Base-by-base conservation (phyloP, 2,797 vertebrate species). In the Loris lydekkerianus region DNA sequence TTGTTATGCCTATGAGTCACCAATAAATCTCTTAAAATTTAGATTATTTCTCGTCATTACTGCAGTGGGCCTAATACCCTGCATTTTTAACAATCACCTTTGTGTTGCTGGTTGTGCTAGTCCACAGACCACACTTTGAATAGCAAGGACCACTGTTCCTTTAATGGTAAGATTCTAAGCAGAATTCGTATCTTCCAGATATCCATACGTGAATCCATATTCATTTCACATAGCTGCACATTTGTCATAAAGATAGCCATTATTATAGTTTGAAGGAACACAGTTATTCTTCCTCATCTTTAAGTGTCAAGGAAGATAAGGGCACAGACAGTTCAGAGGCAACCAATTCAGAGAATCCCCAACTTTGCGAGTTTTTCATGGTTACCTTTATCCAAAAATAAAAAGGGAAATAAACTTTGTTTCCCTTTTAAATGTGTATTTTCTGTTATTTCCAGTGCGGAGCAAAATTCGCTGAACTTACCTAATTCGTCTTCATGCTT, bases 371-470 rank as follows among this genome's bases (percentile, higher is more conserved):
- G 78, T 49, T 40, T 85, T 81, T 72, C 61, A 29, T 67, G 10
- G 13, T 93, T 80, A 91, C 31, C 31, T 75, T 25, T 40, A 17
- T 80, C 65, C 13, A n/a, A 77, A 89, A 93, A 86, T 75, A 53
- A 40, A 56, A 63, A 77, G 49, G 43, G 77, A 18, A 65, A 40
- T 40, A 65, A 72, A 40, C 20, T 73, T 67, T 75, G 21, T 25
- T 75, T 75, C 27, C 23, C 25, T 53, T 15, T 82, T 31, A 40
- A n/a, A 37, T 27, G 0, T 20, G 7, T 46, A 23, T 75, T 86
- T 94, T 92, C 77, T 70, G 53, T n/a, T 34, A 49, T 37, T 83
- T 43, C 72, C 43, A 56, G 29, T 40, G 1, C 67, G 76, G 65
- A 84, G 40, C 34, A 46, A 11, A 46, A 6, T 8, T 61, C 72